A percentile compares a stretch with the other conserved stretches of the same genome.
These are phyloP conservation scores for Temnothorax ravouxi DNA, from an alignment of 2,888 invertebrate genomes.

Conservation along the genomic window DNA sequence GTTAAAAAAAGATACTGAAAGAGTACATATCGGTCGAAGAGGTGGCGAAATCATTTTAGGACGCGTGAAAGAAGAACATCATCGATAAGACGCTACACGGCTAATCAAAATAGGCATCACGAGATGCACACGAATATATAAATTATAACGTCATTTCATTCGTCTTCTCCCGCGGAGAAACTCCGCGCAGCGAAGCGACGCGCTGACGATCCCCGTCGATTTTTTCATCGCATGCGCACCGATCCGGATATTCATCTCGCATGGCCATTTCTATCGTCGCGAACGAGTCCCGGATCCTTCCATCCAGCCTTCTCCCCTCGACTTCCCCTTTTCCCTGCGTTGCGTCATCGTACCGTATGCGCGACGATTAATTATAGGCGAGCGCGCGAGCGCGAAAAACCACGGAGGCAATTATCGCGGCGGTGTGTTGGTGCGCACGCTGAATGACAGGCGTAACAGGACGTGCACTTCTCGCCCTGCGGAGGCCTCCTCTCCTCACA, in stretches of 20 bases:
- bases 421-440: conserved; percentile 31
- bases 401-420: conserved; percentile 40
- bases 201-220: conserved; percentile 25
- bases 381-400: conserved; percentile 45
- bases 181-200: conserved; percentile 62
- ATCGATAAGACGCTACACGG: neutral
- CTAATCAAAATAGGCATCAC: conserved; percentile 27
- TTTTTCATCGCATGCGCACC: conserved; percentile 62
- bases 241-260: conserved; percentile 74
- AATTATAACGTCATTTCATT: conserved; percentile 2
- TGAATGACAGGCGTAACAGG: conserved; percentile 53
- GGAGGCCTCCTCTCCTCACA: conserved; percentile 30
- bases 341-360: conserved; percentile 43
- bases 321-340: neutral
- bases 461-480: conserved; percentile 31
- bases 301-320: neutral
- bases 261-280: conserved; percentile 65
- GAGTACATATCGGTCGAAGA: neutral
- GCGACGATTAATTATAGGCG: conserved; percentile 46
- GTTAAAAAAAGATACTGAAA: conserved; percentile 3
- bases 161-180: conserved; percentile 33
- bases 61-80: neutral
- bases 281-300: conserved; percentile 60
- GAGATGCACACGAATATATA: neutral
- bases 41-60: neutral